Base-by-base conservation (phyloP, 2,797 vertebrate species). In the Cossypha caffra region DNA sequence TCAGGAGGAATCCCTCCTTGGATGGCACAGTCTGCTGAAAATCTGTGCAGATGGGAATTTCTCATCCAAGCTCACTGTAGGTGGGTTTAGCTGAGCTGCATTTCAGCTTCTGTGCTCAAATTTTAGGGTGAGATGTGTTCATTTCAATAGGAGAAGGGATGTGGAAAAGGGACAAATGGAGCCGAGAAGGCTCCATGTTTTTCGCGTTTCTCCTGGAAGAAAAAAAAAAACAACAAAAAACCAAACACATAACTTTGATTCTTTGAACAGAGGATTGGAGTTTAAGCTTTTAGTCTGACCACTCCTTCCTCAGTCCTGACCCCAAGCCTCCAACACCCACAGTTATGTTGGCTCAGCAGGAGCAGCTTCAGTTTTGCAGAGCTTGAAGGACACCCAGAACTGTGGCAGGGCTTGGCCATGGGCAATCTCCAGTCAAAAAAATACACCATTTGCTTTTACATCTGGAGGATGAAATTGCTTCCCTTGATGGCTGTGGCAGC, bases 351-450 rank as follows among this genome's bases (percentile, higher is more conserved):
- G 38, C 69, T 97, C 90, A 88, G 86, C 79, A 95, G 38, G 48
- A 89, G 51, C 9, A 43, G 7, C 40, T 37, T 13, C 52, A 19
- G n/a, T 64, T 89, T 35, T 91, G 84, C 50, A 58, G 91, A 93
- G 47, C 25, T 66, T 9, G 3, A 68, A 87, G 81, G 85, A 76
- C 59, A 50, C 33, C n/a, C 50, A 37, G 81, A 58, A 31, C 8
- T 14, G 19, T 85, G 63, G 4, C 54, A 78, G 35, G 38, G 10
- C 16, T 86, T 89, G 87, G 50, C 87, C 75, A 45, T 7, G 25
- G 87, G 93, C 90, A 73, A 11, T 51, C 19, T 85, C 18, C 26
- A 69, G 47, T 82, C 78, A 87, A 54, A 94, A 62, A 38, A 75
- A 85, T 73, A 8, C 23, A 45, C 19, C 8, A 8, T 23, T 66